Conservation (phyloP, 92 coral and sea anemone species). For the Actinostola sp. region DNA sequence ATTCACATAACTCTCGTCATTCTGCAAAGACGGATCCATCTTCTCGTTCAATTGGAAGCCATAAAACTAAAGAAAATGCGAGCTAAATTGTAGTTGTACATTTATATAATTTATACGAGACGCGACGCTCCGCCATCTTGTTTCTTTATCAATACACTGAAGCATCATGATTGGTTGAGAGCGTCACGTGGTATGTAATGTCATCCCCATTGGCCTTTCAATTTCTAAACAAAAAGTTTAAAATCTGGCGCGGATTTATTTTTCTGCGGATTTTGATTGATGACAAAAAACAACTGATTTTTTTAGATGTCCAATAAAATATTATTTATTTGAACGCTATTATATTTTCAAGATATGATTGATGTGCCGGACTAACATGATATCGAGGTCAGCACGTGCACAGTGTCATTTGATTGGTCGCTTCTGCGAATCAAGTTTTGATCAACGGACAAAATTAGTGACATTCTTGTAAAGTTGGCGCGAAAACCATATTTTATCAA, state of each 20-base stretch:
- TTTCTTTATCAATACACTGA: slow-evolving; percentile 1
- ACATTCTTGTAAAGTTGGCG: neutral
- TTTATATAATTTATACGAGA: neutral
- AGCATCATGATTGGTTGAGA: slow-evolving; percentile 49
- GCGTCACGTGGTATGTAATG: slow-evolving; percentile 20
- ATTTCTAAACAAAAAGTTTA: slow-evolving; percentile 9
- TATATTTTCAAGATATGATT: neutral
- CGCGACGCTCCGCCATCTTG: slow-evolving; percentile 65
- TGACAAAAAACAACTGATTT: too few species aligned
- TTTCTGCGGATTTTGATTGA: neutral
- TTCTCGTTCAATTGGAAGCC: neutral
- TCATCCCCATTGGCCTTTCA: slow-evolving; percentile 30
- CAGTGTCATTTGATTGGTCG: slow-evolving; percentile 56
- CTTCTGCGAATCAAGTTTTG: slow-evolving; percentile 19
- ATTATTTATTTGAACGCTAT: neutral
- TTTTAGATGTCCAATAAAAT: neutral
- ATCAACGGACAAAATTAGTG: slow-evolving; percentile 9
- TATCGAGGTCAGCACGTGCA: slow-evolving; percentile 21
- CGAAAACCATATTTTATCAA: slow-evolving; percentile 2
- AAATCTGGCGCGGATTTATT: slow-evolving; percentile 50
- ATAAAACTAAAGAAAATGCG: neutral
- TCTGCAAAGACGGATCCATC: slow-evolving; percentile 32
- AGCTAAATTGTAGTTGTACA: neutral
- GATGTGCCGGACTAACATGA: slow-evolving; percentile 13
- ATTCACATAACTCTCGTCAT: slow-evolving; percentile 78